A percentile compares a stretch with the other conserved stretches of the same genome.
Conservation (phyloP, 2,888 invertebrate genomes). For the Drosophila prostipennis region DNA sequence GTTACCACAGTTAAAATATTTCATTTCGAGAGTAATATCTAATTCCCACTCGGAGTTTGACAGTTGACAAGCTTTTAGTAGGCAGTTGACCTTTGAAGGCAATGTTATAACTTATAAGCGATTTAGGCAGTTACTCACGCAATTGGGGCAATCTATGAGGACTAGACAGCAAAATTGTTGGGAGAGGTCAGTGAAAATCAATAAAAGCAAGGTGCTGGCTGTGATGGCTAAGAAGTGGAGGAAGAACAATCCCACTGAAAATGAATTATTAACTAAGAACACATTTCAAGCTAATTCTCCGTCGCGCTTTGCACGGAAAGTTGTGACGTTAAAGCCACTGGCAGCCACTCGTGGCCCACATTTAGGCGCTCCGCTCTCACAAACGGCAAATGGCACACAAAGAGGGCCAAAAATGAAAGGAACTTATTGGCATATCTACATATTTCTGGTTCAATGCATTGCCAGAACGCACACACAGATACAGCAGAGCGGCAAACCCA, state of each 20-base stretch:
- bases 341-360: constrained; percentile 15
- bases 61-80: constrained; percentile 17
- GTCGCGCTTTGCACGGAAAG: not conserved
- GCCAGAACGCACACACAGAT: constrained; percentile 22
- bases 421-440: constrained; percentile 70
- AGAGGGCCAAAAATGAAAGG: constrained; percentile 25
- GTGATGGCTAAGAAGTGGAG: not conserved
- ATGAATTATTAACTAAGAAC: constrained; percentile 9
- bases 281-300: not conserved
- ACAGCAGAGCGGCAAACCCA: constrained; percentile 4
- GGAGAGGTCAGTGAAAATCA: constrained; percentile 35
- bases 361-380: constrained; percentile 23
- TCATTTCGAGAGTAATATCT: constrained; percentile 14
- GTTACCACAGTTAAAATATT: constrained; percentile 5
- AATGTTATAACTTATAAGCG: constrained; percentile 9
- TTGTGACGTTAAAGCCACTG: constrained; percentile 8
- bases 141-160: constrained; percentile 1
- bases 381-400: constrained; percentile 28
- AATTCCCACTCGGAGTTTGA: constrained; percentile 22
- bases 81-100: constrained; percentile 30
- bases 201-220: constrained; percentile 4
- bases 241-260: not conserved
- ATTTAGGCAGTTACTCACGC: constrained; percentile 1
- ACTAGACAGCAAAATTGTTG: constrained; percentile 17
- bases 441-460: constrained; percentile 78